Evolutionary conservation across 2,888 invertebrate species (phyloP).

Genomic region (Gymnocheta viridis): DNA sequence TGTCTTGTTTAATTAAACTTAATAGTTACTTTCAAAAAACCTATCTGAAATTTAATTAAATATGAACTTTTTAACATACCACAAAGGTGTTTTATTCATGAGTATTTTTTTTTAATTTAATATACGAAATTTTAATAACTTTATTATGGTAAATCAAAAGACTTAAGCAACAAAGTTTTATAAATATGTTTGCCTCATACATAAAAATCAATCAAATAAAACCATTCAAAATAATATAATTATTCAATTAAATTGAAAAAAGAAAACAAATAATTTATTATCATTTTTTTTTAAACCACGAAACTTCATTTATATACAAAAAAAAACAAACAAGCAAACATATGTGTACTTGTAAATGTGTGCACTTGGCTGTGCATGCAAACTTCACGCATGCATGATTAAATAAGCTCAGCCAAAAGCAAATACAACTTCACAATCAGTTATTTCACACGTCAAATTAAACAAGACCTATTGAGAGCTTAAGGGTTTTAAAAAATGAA

Average conservation of each 20-base stretch:
- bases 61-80: neutral
- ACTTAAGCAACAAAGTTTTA: conserved; percentile 49
- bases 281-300: conserved; percentile 6
- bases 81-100: neutral
- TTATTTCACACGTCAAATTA: conserved; percentile 65
- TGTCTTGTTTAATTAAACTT: neutral
- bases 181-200: neutral
- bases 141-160: conserved; percentile 32
- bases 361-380: conserved; percentile 57
- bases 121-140: conserved; percentile 22
- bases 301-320: neutral
- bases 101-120: neutral
- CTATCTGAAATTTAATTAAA: neutral
- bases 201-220: conserved; percentile 55
- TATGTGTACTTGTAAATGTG: neutral
- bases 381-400: conserved; percentile 70
- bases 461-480: conserved; percentile 49
- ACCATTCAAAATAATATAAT: conserved; percentile 39
- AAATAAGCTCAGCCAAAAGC: conserved; percentile 52
- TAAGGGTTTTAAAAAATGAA: conserved; percentile 35
- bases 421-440: conserved; percentile 30
- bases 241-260: conserved; percentile 13
- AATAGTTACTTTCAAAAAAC: neutral
- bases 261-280: conserved; percentile 22
- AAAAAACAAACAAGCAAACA: neutral